Evolutionary conservation across 2,113 vertebrate genomes (phyloP).

Genomic region (Tragulus kanchil): DNA sequence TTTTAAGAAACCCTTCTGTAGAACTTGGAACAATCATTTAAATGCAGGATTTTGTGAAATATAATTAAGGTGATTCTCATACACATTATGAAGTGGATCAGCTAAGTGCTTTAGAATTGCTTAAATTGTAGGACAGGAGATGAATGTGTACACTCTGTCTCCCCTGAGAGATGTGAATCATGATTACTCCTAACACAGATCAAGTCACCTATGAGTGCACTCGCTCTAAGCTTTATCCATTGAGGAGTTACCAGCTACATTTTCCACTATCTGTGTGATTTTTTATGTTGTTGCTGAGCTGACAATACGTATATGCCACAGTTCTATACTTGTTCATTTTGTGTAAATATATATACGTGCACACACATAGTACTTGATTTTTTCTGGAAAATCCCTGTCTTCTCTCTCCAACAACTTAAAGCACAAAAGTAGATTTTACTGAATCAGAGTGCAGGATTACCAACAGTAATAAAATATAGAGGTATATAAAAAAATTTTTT

Average conservation of each 20-base stretch:
- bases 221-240: slow-evolving; percentile 24
- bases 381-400: background rate
- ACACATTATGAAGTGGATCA: background rate
- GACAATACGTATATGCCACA: background rate
- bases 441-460: background rate
- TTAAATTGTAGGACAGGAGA: background rate
- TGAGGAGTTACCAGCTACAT: background rate
- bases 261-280: background rate
- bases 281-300: background rate
- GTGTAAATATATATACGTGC: background rate
- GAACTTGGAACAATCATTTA: slow-evolving; percentile 2
- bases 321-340: slow-evolving; percentile 26
- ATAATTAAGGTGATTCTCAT: background rate
- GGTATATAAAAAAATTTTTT: background rate
- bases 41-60: background rate
- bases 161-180: background rate
- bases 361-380: background rate
- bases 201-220: background rate
- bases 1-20: background rate
- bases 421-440: background rate
- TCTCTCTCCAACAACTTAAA: background rate
- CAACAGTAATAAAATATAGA: background rate
- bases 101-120: background rate
- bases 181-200: background rate
- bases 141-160: background rate